Conservation (phyloP, 2,113 vertebrate genomes). For the Buteo buteo region DNA sequence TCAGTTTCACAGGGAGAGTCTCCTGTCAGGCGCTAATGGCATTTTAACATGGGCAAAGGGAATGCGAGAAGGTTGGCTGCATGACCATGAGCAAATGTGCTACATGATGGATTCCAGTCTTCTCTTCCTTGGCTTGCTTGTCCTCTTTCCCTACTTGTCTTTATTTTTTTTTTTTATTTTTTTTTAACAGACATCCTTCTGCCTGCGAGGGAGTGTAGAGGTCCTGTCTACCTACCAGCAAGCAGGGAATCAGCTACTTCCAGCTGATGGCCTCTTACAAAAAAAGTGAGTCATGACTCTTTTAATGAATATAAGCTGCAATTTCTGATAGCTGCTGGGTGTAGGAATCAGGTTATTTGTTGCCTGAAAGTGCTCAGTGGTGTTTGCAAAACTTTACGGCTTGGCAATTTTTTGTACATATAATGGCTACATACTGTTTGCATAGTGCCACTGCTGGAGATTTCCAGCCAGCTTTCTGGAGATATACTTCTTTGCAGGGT, state of each 20-base stretch:
- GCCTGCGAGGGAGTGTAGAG: neutral
- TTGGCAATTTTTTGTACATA: rapidly evolving
- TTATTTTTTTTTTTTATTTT: neutral
- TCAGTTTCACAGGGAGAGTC: neutral
- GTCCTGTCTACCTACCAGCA: neutral
- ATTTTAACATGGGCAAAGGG: neutral
- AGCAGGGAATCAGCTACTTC: neutral
- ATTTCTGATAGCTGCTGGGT: neutral
- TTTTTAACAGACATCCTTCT: neutral
- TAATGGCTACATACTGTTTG: rapidly evolving
- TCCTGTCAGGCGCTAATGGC: neutral
- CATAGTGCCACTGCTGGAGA: neutral
- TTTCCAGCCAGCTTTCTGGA: neutral
- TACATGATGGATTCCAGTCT: neutral
- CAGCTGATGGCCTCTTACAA: neutral
- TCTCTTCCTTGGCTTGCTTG: neutral
- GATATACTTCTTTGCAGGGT: neutral
- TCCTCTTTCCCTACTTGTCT: neutral
- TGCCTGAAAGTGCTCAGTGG: neutral
- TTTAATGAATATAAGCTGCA: neutral
- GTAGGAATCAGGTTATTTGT: neutral
- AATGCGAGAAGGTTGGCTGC: neutral
- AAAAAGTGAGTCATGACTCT: neutral
- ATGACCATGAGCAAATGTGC: rapidly evolving
- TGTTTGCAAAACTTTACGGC: rapidly evolving